A percentile compares a stretch with the other conserved stretches of the same genome.
phyloP scores from a whole-genome alignment of 2,113 vertebrate genomes.

The Oostethus manadensis region DNA sequence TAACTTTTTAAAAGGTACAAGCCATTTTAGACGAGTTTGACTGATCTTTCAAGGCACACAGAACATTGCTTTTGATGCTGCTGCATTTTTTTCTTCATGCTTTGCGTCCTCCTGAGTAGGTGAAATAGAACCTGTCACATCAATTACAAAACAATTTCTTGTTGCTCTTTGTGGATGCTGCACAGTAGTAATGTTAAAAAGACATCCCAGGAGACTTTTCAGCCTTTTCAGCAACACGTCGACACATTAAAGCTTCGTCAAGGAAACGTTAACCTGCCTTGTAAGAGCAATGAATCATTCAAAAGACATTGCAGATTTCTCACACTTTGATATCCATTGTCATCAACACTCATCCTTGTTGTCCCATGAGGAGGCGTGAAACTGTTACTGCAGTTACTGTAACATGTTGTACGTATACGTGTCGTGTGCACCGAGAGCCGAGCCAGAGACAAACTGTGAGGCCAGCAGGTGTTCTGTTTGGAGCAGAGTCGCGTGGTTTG shows the following conservation, averaged over 20 bases:
- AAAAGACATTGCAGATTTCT: conserved; percentile 10
- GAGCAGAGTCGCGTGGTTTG: conserved; percentile 54
- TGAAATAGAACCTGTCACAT: conserved; percentile 52
- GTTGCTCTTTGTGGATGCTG: conserved; percentile 24
- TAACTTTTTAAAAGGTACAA: too few species aligned
- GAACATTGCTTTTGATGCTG: conserved; percentile 60
- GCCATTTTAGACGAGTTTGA: too few species aligned
- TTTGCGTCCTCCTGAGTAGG: conserved; percentile 38
- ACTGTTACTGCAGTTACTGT: conserved; percentile 32
- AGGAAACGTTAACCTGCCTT: conserved; percentile 17
- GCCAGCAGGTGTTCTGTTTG: conserved; percentile 66
- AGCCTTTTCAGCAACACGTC: conserved; percentile 33
- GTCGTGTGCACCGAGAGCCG: conserved; percentile 39
- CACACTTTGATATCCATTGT: conserved; percentile 20
- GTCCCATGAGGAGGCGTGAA: conserved; percentile 5
- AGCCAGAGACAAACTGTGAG: conserved; percentile 57
- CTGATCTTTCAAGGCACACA: too few species aligned
- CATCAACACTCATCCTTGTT: conserved; percentile 11
- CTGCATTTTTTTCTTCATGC: conserved; percentile 37
- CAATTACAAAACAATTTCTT: conserved; percentile 22
- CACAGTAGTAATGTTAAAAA: conserved; percentile 17
- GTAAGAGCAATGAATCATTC: conserved; percentile 19
- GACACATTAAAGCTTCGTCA: conserved; percentile 1
- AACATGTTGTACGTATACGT: conserved; percentile 53
- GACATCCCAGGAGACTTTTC: conserved; percentile 28